Evolutionary conservation across 2,113 vertebrate genomes (phyloP).

Genomic region (Heliornis fulica): DNA sequence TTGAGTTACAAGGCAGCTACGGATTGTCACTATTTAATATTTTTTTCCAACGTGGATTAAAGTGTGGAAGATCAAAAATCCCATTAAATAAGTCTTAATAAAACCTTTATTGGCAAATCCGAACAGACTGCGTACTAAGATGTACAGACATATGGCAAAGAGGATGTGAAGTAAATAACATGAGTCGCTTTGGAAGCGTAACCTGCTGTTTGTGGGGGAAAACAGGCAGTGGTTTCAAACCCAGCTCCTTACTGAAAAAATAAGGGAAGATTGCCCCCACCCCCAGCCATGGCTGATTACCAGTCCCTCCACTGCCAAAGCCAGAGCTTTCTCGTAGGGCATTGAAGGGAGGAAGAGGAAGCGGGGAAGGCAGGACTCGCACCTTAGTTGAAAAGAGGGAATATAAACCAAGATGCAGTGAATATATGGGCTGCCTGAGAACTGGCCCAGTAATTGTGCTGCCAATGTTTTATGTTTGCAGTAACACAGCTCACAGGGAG

Average conservation of each 20-base stretch:
- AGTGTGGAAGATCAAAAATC: conserved; percentile 29
- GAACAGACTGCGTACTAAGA: neutral
- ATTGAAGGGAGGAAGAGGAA: neutral
- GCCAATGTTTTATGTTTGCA: neutral
- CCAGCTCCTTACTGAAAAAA: neutral
- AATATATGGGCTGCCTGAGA: neutral
- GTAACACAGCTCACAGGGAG: neutral
- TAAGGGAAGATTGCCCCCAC: neutral
- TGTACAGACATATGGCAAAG: conserved; percentile 50
- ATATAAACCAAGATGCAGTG: neutral
- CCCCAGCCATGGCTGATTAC: neutral
- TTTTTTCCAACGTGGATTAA: conserved; percentile 22
- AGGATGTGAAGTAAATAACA: conserved; percentile 16
- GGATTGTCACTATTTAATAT: conserved; percentile 16
- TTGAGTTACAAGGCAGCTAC: neutral
- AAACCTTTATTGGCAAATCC: conserved; percentile 30
- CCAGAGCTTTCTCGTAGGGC: neutral
- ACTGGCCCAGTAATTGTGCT: accelerated
- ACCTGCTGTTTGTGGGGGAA: neutral
- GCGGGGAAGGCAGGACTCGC: neutral
- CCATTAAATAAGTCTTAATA: conserved; percentile 57
- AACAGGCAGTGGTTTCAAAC: neutral
- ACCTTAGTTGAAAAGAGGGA: neutral
- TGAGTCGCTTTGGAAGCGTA: neutral
- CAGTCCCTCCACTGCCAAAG: neutral